Base-by-base conservation (phyloP, 1,140 invertebrate genomes). In the Drosophila nasuta region DNA sequence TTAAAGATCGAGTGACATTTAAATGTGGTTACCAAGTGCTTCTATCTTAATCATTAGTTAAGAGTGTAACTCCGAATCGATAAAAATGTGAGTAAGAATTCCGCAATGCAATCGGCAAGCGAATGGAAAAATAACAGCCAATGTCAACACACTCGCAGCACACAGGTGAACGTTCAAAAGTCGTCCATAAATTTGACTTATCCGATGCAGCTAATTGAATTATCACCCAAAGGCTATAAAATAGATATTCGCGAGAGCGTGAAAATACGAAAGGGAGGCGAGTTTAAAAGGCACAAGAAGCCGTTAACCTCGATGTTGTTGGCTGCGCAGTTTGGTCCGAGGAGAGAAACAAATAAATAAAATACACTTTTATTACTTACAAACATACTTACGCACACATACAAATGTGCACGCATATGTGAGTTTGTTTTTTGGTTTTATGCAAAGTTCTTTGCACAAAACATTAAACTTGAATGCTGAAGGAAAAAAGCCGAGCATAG, bases 381-480 rank as follows among this genome's bases (percentile, higher is more conserved):
- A 17, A 49, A 28, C 43, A 52, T 13, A 35, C 51, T 8, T 11
- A 38, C 28, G 17, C 5, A 73, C 30, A 38, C 56, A 70, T 20
- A 49, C 48, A 51, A 11, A 68, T 33, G 35, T 63, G 30, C n/a
- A 35, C 56, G 49, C 63, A 56, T 48, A 49, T 49, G 38, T 65
- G 45, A 1, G 58, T 57, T 38, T 67, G 58, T 25, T 43, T 15
- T 52, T 58, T 54, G 49, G 51, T 71, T 71, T 45, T 52, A 79
- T 76, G 73, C 73, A 86, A 86, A 86, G 77, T 57, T 79, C 75
- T 28, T 67, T 67, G 82, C 66, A 78, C 79, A 58, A 71, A 65
- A 56, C 82, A 87, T 86, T 86, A 87, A 86, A 81, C 75, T 82
- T 79, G 72, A 82, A 81, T 87, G 79, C 49, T 56, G 38, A 63